Evolutionary conservation across 2,797 vertebrate species (phyloP), one percentile per base, ranked within the genome.

Genomic region (Enteromius paludinosus): DNA sequence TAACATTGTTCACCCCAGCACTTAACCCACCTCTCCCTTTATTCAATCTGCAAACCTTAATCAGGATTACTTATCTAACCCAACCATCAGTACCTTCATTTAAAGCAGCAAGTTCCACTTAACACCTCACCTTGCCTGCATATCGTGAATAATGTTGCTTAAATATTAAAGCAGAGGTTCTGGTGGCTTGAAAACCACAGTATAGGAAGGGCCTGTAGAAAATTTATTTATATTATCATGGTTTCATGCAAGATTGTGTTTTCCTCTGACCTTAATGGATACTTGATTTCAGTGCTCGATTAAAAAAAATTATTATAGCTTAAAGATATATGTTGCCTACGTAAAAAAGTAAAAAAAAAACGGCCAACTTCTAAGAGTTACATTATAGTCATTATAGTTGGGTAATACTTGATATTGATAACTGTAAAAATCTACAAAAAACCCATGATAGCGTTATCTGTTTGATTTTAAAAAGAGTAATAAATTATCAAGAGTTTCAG

Each of bases 1-100:
- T 73, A 75, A 96, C 95, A 73, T 89, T 94, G 84, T 93, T 94
- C 79, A 95, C 94, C 90, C 91, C 83, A 94, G 94, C 87, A 96
- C 95, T 0, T 96, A 95, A 69, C 61, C 70, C 54, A 28, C 52
- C 75, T 56, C 70, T 78, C 65, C 54, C 41, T 54, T 77, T 74
- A 69, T 77, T 62, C 43, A 70, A 73, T 35, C 35, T 5, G 5
- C 38, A 76, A 70, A 54, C 35, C 59, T 59, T 74, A 69, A 68
- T 84, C 79, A 77, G 43, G 5, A 70, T 64, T 86, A 61, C 35
- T 81, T 30, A 59, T 47, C 71, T 52, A 76, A 61, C 35, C 59
- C 52, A 47, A 45, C 49, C 43, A 70, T 28, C 54, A 59, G 54
- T 52, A 68, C 38, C 52, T 76, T 75, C 1, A 59, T 77, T 77